Evolutionary conservation across 2,888 invertebrate species (phyloP).

Genomic region (Enchytraeus crypticus): DNA sequence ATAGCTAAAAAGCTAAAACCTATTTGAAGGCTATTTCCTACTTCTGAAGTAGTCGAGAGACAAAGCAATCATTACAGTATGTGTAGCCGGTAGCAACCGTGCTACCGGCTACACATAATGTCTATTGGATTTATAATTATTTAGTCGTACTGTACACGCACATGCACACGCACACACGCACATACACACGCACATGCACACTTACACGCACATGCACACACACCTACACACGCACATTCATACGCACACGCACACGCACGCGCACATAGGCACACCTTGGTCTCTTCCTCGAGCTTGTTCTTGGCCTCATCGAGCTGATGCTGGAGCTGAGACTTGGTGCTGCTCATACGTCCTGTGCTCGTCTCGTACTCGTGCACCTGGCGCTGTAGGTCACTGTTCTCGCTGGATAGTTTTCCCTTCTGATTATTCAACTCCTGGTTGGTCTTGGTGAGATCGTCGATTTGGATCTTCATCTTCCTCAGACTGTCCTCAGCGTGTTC

Average conservation of each 20-base stretch:
- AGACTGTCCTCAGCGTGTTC: conserved; percentile 69
- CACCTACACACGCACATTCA: too few relatives aligned
- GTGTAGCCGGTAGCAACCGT: too few relatives aligned
- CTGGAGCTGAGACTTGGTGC: conserved; percentile 58
- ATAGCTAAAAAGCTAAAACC: too few relatives aligned
- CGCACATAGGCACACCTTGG: not conserved
- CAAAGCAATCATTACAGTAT: too few relatives aligned
- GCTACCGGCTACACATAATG: too few relatives aligned
- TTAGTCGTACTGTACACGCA: not conserved
- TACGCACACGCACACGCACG: not conserved
- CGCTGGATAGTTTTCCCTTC: conserved; percentile 84
- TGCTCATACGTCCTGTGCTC: conserved; percentile 90
- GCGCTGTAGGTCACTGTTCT: conserved; percentile 54
- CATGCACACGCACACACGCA: not conserved
- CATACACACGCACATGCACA: not conserved
- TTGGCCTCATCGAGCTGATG: conserved; percentile 41
- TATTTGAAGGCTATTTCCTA: too few relatives aligned
- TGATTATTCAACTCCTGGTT: conserved; percentile 39
- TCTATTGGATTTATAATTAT: not conserved
- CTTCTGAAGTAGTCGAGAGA: too few relatives aligned
- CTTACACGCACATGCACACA: not conserved
- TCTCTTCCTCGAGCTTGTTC: conserved; percentile 33
- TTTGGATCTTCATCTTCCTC: conserved; percentile 38
- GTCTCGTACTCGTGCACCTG: conserved; percentile 82
- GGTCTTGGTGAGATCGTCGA: conserved; percentile 92